A percentile compares a stretch with the other conserved stretches of the same genome.
Evolutionary conservation across 2,113 vertebrate genomes (phyloP).

Genomic region (Urocitellus parryii): DNA sequence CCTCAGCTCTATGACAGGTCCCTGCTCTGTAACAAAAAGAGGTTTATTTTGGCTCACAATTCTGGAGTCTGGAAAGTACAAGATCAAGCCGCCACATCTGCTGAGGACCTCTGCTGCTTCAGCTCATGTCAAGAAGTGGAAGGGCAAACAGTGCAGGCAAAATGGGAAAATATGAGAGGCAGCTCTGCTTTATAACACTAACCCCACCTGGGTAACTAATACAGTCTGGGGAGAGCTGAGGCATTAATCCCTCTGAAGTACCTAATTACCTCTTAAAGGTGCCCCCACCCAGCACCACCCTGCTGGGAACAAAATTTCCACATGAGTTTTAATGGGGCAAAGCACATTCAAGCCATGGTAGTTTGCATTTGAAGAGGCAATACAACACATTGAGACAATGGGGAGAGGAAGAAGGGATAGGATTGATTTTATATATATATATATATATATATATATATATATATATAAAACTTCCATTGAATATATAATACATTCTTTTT

Average conservation of each 20-base stretch:
- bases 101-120: background rate
- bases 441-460: too few species aligned
- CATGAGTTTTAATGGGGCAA: background rate
- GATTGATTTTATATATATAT: background rate
- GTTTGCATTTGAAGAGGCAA: background rate
- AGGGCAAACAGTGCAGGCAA: background rate
- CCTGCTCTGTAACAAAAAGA: too few species aligned
- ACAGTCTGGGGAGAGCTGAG: background rate
- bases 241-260: background rate
- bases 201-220: too few species aligned
- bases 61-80: background rate
- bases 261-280: background rate
- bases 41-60: background rate
- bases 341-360: background rate
- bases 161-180: background rate
- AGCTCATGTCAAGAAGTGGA: too few species aligned
- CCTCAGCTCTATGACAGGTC: too few species aligned
- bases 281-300: background rate
- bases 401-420: rapidly evolving
- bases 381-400: background rate
- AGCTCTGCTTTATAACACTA: background rate
- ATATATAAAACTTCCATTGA: background rate
- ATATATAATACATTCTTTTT: background rate
- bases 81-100: too few species aligned
- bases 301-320: background rate